Evolutionary conservation across 2,113 vertebrate genomes (phyloP), one percentile per base, ranked within the genome.

Genomic region (Willisornis vidua): DNA sequence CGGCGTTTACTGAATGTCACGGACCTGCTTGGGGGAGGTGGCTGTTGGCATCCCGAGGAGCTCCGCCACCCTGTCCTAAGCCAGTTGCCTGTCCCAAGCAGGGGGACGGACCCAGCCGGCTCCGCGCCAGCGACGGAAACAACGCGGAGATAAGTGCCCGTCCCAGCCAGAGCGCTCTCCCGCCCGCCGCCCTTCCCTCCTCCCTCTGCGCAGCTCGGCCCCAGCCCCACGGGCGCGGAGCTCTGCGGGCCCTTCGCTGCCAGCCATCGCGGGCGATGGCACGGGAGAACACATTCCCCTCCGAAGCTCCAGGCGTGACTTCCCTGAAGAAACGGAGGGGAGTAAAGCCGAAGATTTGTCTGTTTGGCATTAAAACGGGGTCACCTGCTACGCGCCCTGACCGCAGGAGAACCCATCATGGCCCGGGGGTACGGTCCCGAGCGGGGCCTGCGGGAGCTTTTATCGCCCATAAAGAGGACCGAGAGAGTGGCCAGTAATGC

Each of bases 401-500:
- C 14, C 48, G 14, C 48, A 48, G 55, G 29, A 31, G 63, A 70
- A 14, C 41, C 41, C 12, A n/a, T 17, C 46, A 46, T 9, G 28
- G 25, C n/a, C 57, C 14, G 15, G 19, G 12, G 31, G 12, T 12
- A 19, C 57, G 12, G 46, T 23, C 54, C 70, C 17, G 28, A 70
- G 68, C 9, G 29, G 65, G 48, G 31, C 48, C 3, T 12, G 79
- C 5, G 25, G 80, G 19, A 35, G 61, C 41, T 87, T 96, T 97
- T 96, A 96, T 94, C 92, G 94, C 92, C 97, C 85, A 81, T 92
- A 96, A 97, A 96, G 63, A 77, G 95, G 39, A 78, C 22, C 70
- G 13, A 63, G 70, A 39, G 87, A 87, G 95, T 83, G 82, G 83
- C 48, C 82, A 37, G 87, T 92, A 95, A 96, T 76, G 68, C 89